Evolutionary conservation across 1,140 invertebrate species (phyloP), one percentile per base, ranked within the genome.

Genomic region (Bombus breviceps): DNA sequence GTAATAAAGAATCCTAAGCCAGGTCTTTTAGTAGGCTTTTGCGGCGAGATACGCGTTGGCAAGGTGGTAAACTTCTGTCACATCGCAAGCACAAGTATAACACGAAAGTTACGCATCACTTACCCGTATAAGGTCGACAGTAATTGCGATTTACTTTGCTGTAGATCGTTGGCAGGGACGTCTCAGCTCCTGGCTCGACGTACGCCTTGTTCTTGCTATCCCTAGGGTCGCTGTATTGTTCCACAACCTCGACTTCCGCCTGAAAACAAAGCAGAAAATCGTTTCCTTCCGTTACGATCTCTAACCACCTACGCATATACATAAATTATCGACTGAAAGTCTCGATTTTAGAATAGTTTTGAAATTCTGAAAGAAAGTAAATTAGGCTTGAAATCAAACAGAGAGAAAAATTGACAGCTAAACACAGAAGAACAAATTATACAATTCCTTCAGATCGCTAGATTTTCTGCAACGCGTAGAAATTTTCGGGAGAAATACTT

Each of bases 101-200:
- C 6, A 22, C 22, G 32, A 43, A 77, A 77, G 43, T 68, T 66
- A 84, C 81, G 59, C 66, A 72, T n/a, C 72, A 83, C 90, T 93
- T 86, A 96, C 96, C 96, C 90, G 96, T 96, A 88, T 96, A 96
- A 41, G 96, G 96, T 91, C 96, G 96, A 66, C 95, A 96, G 89
- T 96, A 96, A 90, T 96, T 95, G 84, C 95, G 94, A 93, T 96
- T 96, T 43, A 95, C 95, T 91, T 95, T 96, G 71, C 95, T 95
- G 89, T 96, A 96, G 92, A 95, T 92, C 86, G 95, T 95, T n/a
- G 94, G 94, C 85, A 95, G 92, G 10, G 94, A 92, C 13, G 90
- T 75, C 86, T 96, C 95, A 37, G 92, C 92, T 81, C 94, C 93
- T 41, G 92, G 93, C 34, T 95, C 94, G 9, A 92, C 87, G 86